phyloP scores from a whole-genome alignment of 2,113 vertebrate genomes.

The Hystrix cristata region DNA sequence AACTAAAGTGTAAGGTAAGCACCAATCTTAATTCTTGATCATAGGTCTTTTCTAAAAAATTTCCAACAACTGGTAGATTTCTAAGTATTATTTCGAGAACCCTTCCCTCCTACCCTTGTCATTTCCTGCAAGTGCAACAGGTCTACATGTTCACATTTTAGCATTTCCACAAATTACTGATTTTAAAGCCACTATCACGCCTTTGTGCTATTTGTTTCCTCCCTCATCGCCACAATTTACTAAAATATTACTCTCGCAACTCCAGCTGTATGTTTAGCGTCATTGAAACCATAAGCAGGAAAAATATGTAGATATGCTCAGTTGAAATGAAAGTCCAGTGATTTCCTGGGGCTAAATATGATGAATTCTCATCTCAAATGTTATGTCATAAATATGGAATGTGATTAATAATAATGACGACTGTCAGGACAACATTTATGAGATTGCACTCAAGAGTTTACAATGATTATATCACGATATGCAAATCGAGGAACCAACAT shows the following conservation, averaged over 20 bases:
- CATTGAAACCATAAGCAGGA: not conserved
- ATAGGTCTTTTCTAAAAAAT: not conserved
- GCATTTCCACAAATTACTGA: not conserved
- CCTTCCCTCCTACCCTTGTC: rapidly evolving
- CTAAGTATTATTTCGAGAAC: not conserved
- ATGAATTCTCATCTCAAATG: not conserved
- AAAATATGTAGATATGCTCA: not conserved
- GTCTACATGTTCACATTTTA: not conserved
- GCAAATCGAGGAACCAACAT: not conserved
- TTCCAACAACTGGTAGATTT: not conserved
- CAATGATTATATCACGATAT: not conserved
- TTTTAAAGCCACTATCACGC: not conserved
- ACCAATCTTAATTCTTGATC: not conserved
- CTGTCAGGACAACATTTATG: not conserved
- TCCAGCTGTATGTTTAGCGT: not conserved
- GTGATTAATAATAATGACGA: not conserved
- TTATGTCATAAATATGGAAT: not conserved
- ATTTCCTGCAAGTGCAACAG: not conserved
- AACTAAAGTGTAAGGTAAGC: not conserved
- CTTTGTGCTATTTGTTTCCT: not conserved
- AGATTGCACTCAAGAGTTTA: not conserved
- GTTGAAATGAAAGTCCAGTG: not conserved
- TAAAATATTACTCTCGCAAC: not conserved
- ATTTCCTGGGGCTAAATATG: not conserved
- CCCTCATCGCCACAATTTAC: not conserved